Evolutionary conservation across 2,113 vertebrate genomes (phyloP).

Genomic region (Mustela lutreola): DNA sequence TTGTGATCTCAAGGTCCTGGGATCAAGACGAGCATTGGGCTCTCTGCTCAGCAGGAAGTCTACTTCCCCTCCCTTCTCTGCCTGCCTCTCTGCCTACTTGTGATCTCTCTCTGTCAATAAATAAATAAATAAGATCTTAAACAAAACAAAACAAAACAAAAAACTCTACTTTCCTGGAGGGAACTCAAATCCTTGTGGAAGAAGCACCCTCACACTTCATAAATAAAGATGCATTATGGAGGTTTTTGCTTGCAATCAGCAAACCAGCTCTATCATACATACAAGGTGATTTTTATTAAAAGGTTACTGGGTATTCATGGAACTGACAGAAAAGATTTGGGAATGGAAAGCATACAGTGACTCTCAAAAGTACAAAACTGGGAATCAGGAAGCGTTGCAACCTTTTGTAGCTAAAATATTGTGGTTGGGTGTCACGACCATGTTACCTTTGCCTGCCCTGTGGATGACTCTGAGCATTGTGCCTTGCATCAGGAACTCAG

Average conservation of each 20-base stretch:
- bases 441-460: fast-evolving
- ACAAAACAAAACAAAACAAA: background rate
- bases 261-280: background rate
- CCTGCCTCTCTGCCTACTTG: too few species aligned
- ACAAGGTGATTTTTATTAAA: background rate
- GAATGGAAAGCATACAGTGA: background rate
- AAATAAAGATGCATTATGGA: background rate
- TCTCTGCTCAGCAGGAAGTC: too few species aligned
- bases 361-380: background rate
- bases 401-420: background rate
- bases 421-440: too few species aligned
- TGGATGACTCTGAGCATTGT: background rate
- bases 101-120: too few species aligned
- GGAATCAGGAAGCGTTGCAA: background rate
- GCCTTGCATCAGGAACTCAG: background rate
- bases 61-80: too few species aligned
- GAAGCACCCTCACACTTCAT: background rate
- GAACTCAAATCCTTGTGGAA: background rate
- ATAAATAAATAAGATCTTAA: too few species aligned
- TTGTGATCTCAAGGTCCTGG: too few species aligned
- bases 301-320: background rate
- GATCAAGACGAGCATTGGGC: too few species aligned
- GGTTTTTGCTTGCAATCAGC: background rate
- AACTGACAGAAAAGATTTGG: background rate
- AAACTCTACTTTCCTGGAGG: background rate